phyloP scores from a whole-genome alignment of 2,797 vertebrate species.

The Hyperoplus immaculatus region DNA sequence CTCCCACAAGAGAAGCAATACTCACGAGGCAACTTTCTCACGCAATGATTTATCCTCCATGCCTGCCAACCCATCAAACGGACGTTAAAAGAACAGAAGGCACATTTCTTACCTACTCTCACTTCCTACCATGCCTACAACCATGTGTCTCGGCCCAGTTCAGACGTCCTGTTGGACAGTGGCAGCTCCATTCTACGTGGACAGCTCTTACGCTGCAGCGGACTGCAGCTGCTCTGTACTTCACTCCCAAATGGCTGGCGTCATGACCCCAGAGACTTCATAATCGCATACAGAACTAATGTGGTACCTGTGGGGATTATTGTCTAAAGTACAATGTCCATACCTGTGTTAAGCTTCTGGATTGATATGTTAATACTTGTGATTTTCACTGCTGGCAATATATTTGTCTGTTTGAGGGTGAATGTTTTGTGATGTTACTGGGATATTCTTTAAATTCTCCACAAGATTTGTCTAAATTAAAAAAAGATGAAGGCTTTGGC shows the following conservation, averaged over 20 bases:
- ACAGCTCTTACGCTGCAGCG: constrained; percentile 56
- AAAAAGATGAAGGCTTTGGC: not conserved
- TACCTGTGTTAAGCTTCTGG: constrained; percentile 61
- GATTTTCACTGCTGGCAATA: constrained; percentile 67
- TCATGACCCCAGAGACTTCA: constrained; percentile 76
- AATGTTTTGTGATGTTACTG: constrained; percentile 46
- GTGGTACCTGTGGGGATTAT: constrained; percentile 66
- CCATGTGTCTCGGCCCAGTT: constrained; percentile 46
- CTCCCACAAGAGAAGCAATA: constrained; percentile 58
- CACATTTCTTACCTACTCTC: constrained; percentile 33
- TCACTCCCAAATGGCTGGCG: constrained; percentile 64
- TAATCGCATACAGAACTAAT: constrained; percentile 54
- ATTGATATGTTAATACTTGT: constrained; percentile 69
- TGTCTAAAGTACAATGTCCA: constrained; percentile 63
- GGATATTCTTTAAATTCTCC: constrained; percentile 12
- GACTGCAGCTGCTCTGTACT: constrained; percentile 39
- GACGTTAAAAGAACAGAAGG: constrained; percentile 34
- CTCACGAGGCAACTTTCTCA: constrained; percentile 26
- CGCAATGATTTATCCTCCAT: constrained; percentile 26
- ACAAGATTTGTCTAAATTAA: constrained; percentile 14
- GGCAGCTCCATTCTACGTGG: constrained; percentile 59
- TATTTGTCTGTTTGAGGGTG: constrained; percentile 62
- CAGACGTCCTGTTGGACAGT: constrained; percentile 36
- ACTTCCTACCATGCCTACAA: constrained; percentile 33
- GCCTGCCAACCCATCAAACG: constrained; percentile 35